phyloP scores from a whole-genome alignment of 2,113 vertebrate species.

The Calyptomena viridis region DNA sequence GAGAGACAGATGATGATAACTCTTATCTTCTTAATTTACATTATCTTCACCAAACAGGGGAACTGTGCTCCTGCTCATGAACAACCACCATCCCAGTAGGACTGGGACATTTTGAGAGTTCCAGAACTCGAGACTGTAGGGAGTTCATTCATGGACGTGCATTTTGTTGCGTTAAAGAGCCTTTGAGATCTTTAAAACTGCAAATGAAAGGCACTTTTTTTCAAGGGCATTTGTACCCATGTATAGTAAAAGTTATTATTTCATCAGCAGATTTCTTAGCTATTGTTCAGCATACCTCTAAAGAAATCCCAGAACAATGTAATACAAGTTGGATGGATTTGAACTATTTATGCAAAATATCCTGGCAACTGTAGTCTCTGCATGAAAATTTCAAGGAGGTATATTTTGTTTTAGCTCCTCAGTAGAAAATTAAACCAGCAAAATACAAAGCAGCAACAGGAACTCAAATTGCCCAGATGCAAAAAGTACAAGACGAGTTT shows the following conservation, averaged over 20 bases:
- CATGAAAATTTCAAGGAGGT: neutral
- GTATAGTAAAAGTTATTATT: neutral
- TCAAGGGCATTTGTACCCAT: neutral
- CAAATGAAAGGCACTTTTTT: neutral
- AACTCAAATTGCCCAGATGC: neutral
- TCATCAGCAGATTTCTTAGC: neutral
- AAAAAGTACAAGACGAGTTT: neutral
- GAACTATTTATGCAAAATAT: neutral
- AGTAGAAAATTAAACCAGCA: neutral
- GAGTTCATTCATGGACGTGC: neutral
- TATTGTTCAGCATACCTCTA: neutral
- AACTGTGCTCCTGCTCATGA: neutral
- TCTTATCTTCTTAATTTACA: neutral
- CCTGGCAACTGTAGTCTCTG: neutral
- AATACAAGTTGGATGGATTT: neutral
- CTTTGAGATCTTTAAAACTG: neutral
- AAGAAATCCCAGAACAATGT: accelerated
- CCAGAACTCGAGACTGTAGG: neutral
- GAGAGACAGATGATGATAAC: neutral
- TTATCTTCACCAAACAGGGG: neutral
- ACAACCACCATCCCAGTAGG: neutral
- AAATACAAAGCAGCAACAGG: neutral
- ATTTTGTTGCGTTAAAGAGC: neutral
- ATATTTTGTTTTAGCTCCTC: neutral
- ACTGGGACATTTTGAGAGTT: neutral